A percentile compares a stretch with the other conserved stretches of the same genome.
These are phyloP conservation scores for Zoanthus sansibaricus DNA, from an alignment of 92 coral and sea anemone species.

Conservation along the genomic window DNA sequence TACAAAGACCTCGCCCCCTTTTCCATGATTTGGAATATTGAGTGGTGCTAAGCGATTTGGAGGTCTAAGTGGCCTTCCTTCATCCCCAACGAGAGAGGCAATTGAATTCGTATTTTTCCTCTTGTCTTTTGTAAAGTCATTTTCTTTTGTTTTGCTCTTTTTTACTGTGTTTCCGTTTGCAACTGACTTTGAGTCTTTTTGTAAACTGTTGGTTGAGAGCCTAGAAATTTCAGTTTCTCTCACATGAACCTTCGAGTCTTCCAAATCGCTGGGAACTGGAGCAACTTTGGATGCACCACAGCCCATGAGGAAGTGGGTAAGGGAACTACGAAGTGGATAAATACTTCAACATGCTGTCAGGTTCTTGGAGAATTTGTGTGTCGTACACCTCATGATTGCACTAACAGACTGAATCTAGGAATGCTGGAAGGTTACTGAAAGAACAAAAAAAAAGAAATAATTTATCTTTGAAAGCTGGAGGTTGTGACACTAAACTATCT, in stretches of 20 bases:
- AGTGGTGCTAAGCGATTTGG: conserved; percentile 14
- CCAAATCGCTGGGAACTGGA: background rate
- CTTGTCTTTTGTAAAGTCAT: background rate
- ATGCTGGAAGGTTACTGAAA: background rate
- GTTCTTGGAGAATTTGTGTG: background rate
- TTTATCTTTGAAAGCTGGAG: too few relatives aligned
- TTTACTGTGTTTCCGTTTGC: background rate
- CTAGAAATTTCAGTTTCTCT: background rate
- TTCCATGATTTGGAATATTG: background rate
- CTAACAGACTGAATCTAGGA: background rate
- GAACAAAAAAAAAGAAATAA: too few relatives aligned
- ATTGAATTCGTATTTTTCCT: background rate
- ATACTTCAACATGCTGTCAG: background rate
- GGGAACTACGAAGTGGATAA: background rate
- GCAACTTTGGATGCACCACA: conserved; percentile 33
- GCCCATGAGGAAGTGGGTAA: conserved; percentile 2
- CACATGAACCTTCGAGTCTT: background rate
- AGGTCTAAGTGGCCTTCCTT: background rate
- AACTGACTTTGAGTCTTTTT: background rate
- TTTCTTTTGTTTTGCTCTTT: background rate
- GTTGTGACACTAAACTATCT: too few relatives aligned
- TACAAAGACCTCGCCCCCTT: background rate
- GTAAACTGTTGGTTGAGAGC: background rate
- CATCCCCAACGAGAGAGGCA: background rate
- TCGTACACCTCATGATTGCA: background rate